Conservation (phyloP, 2,888 invertebrate genomes). For the Caenorhabditis sp. region DNA sequence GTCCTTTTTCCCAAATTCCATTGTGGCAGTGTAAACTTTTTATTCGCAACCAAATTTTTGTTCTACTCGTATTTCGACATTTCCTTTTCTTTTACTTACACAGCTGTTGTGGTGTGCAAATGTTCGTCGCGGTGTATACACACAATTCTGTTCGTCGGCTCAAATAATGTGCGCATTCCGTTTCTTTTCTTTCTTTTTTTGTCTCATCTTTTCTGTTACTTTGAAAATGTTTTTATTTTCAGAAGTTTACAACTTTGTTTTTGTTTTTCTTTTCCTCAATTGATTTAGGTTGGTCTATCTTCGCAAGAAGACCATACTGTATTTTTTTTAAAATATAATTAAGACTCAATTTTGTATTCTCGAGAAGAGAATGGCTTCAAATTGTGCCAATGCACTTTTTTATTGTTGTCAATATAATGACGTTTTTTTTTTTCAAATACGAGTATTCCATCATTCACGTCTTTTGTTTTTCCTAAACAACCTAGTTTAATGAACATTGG, state of each 20-base stretch:
- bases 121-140: constrained; percentile 1
- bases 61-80: not conserved
- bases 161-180: not conserved
- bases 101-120: not conserved
- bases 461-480: too few relatives aligned
- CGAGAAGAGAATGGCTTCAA: not conserved
- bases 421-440: not conserved
- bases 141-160: not conserved
- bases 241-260: not conserved
- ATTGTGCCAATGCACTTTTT: not conserved
- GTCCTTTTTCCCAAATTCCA: not conserved
- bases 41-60: not conserved
- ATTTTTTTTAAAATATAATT: not conserved
- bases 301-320: not conserved
- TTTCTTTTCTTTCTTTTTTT: not conserved
- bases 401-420: not conserved
- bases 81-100: not conserved
- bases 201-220: not conserved
- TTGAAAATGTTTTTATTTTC: not conserved
- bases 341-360: not conserved
- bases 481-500: not conserved
- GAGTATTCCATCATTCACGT: too few relatives aligned
- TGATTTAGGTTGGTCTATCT: not conserved
- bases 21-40: not conserved
- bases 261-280: not conserved